A percentile compares a stretch with the other conserved stretches of the same genome.
phyloP scores from a whole-genome alignment of 1,140 invertebrate genomes.

The Eurosta solidaginis region DNA sequence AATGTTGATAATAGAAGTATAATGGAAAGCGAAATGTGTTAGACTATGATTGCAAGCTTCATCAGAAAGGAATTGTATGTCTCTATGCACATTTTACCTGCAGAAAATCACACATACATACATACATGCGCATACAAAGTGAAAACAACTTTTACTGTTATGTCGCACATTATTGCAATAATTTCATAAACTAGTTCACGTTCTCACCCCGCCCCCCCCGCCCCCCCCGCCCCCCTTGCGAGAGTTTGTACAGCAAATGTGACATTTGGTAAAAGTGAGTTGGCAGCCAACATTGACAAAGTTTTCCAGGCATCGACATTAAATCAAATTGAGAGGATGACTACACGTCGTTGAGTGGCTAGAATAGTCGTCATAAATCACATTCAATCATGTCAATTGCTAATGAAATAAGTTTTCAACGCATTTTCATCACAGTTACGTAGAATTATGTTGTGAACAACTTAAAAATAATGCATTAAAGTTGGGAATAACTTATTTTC shows the following conservation, averaged over 20 bases:
- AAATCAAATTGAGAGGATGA: slow-evolving; percentile 5
- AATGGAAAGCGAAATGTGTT: too few relatives aligned
- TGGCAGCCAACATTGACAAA: not conserved
- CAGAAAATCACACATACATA: too few relatives aligned
- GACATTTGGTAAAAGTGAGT: not conserved
- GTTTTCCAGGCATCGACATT: not conserved
- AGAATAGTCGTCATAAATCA: not conserved
- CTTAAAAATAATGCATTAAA: too few relatives aligned
- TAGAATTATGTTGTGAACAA: too few relatives aligned
- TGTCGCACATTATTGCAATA: not conserved
- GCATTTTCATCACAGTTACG: too few relatives aligned
- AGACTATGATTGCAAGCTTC: too few relatives aligned
- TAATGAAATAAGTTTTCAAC: not conserved
- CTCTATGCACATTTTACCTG: too few relatives aligned
- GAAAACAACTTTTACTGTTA: too few relatives aligned
- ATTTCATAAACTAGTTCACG: not conserved
- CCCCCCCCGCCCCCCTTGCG: not conserved
- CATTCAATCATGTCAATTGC: not conserved
- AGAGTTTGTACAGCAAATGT: not conserved
- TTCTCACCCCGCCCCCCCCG: not conserved
- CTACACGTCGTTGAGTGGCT: not conserved
- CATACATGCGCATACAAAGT: too few relatives aligned
- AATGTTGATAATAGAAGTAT: too few relatives aligned
- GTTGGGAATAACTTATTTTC: too few relatives aligned
- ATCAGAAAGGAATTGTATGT: too few relatives aligned